phyloP scores from a whole-genome alignment of 2,888 invertebrate genomes.

The Leptinotarsa haldemani region DNA sequence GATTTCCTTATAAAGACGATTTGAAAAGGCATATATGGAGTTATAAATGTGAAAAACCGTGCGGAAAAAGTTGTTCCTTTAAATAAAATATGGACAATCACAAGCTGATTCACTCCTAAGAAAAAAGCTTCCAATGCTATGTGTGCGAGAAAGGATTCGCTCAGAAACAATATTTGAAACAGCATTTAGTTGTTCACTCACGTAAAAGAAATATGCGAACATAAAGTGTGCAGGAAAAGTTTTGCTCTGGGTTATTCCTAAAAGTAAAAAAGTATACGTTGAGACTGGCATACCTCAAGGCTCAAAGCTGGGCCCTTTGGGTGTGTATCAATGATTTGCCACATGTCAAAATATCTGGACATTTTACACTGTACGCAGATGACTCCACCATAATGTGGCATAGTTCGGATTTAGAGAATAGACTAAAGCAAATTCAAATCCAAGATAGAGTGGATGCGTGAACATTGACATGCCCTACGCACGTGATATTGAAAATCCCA shows the following conservation, averaged over 20 bases:
- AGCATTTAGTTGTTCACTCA: not conserved
- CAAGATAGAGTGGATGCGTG: too few relatives aligned
- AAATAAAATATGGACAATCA: not conserved
- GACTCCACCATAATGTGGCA: too few relatives aligned
- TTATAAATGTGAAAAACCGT: not conserved
- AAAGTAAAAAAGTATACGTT: too few relatives aligned
- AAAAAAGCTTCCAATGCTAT: not conserved
- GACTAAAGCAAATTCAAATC: too few relatives aligned
- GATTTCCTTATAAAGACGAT: not conserved
- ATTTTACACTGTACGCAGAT: too few relatives aligned
- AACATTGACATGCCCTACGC: too few relatives aligned
- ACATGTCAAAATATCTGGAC: too few relatives aligned
- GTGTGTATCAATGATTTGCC: too few relatives aligned
- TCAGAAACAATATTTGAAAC: not conserved
- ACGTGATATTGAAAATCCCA: too few relatives aligned
- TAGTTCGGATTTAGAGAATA: too few relatives aligned
- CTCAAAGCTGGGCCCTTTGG: too few relatives aligned
- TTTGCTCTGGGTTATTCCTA: not conserved
- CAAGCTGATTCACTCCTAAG: not conserved
- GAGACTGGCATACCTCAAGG: too few relatives aligned
- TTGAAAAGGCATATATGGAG: not conserved
- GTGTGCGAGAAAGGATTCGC: not conserved
- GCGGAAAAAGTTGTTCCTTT: not conserved
- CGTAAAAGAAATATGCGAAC: not conserved
- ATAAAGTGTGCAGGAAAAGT: not conserved